Evolutionary conservation across 2,888 invertebrate species (phyloP).

Genomic region (Machimus rusticus): DNA sequence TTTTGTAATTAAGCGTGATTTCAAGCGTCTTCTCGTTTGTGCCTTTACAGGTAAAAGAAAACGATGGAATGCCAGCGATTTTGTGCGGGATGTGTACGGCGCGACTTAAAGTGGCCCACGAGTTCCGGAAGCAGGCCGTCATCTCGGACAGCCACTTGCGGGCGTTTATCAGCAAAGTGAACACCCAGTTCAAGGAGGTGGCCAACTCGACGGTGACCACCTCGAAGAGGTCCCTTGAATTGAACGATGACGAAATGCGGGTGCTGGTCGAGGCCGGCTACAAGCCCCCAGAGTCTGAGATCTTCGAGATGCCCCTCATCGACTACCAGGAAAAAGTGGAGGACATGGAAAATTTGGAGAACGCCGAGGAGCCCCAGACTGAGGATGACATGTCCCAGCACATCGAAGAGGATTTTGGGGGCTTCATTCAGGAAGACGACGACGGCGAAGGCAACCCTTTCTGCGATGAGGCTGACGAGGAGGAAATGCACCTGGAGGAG

Average conservation of each 20-base stretch:
- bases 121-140: slow-evolving; percentile 53
- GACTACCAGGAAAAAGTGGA: neutral
- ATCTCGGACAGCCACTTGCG: slow-evolving; percentile 54
- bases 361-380: neutral
- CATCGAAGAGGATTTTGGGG: slow-evolving; percentile 35
- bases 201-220: slow-evolving; percentile 47
- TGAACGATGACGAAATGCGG: slow-evolving; percentile 48
- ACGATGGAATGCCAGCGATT: slow-evolving; percentile 54
- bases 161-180: slow-evolving; percentile 54
- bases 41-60: slow-evolving; percentile 51
- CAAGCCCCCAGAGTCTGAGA: slow-evolving; percentile 26
- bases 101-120: slow-evolving; percentile 53
- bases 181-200: slow-evolving; percentile 54
- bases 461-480: slow-evolving; percentile 11
- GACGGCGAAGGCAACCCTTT: neutral
- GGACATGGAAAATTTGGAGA: neutral
- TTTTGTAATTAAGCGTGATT: neutral
- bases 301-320: slow-evolving; percentile 40
- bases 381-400: slow-evolving; percentile 35
- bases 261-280: slow-evolving; percentile 45
- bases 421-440: slow-evolving; percentile 6
- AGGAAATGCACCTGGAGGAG: slow-evolving; percentile 13
- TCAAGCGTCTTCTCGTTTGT: neutral
- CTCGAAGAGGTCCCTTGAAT: slow-evolving; percentile 28
- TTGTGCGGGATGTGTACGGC: slow-evolving; percentile 54